A percentile compares a stretch with the other conserved stretches of the same genome.
Evolutionary conservation across 2,888 invertebrate genomes (phyloP).

Genomic region (Tanypteryx hageni): DNA sequence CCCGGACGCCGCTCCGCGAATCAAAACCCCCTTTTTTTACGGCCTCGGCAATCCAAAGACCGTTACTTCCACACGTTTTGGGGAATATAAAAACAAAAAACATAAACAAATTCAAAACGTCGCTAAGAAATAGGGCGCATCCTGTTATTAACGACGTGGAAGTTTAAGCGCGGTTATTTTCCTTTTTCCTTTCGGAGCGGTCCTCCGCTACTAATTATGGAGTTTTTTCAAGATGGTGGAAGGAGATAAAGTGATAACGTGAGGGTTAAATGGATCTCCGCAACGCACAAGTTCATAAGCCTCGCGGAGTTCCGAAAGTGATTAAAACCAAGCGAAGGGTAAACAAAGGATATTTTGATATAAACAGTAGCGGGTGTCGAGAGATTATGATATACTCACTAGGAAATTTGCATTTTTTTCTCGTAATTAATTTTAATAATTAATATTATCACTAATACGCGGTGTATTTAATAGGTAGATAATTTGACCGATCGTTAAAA

Average conservation of each 20-base stretch:
- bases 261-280: background rate
- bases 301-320: constrained; percentile 47
- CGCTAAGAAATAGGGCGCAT: background rate
- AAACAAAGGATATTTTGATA: constrained; percentile 12
- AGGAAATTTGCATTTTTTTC: background rate
- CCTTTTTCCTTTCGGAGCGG: background rate
- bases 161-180: background rate
- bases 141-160: constrained; percentile 40
- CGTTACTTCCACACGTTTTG: background rate
- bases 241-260: constrained; percentile 43
- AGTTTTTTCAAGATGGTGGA: background rate
- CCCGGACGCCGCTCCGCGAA: background rate
- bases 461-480: too few species aligned
- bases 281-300: constrained; percentile 31
- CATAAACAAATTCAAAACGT: background rate
- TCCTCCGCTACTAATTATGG: constrained; percentile 35
- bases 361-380: background rate
- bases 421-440: background rate
- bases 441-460: too few species aligned
- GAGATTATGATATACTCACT: background rate
- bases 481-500: too few species aligned
- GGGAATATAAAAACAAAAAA: background rate
- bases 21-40: background rate
- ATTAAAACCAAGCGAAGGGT: constrained; percentile 21
- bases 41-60: background rate